These are phyloP conservation scores for Dendrocincla fuliginosa DNA, from an alignment of 2,797 vertebrate species.

Conservation along the genomic window DNA sequence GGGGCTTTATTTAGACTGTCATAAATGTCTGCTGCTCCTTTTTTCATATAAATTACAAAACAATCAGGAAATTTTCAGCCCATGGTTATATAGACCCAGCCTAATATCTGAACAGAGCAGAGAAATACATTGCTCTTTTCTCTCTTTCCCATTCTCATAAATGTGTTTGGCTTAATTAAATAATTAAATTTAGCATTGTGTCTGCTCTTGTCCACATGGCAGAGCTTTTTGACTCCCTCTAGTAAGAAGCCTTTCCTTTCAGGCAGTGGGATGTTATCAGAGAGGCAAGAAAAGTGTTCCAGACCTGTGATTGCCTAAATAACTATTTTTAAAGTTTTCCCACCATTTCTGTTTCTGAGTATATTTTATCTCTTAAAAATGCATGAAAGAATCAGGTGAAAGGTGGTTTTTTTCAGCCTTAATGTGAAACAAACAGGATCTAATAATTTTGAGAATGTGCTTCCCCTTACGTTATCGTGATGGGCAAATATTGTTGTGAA, in stretches of 20 bases:
- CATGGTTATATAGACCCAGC: neutral
- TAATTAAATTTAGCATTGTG: neutral
- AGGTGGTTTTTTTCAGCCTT: neutral
- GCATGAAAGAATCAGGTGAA: neutral
- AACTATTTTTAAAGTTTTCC: neutral
- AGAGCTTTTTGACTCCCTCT: neutral
- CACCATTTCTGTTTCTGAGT: neutral
- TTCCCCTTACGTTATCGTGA: neutral
- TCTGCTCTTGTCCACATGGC: neutral
- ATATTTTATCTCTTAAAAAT: constrained; percentile 2
- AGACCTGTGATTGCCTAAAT: neutral
- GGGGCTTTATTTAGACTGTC: neutral
- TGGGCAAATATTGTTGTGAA: neutral
- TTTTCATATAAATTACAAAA: neutral
- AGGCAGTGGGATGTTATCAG: neutral
- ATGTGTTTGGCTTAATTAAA: neutral
- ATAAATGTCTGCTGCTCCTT: neutral
- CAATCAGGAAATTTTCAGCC: neutral
- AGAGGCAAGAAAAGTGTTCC: neutral
- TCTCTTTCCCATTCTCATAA: neutral
- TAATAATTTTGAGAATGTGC: neutral
- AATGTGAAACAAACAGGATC: neutral
- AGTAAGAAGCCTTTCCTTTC: neutral
- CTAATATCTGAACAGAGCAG: neutral
- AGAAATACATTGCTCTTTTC: neutral